Conservation (phyloP, 37 sponge, comb jelly and placozoan genomes). For the Chondrilla cf. caribensis region DNA sequence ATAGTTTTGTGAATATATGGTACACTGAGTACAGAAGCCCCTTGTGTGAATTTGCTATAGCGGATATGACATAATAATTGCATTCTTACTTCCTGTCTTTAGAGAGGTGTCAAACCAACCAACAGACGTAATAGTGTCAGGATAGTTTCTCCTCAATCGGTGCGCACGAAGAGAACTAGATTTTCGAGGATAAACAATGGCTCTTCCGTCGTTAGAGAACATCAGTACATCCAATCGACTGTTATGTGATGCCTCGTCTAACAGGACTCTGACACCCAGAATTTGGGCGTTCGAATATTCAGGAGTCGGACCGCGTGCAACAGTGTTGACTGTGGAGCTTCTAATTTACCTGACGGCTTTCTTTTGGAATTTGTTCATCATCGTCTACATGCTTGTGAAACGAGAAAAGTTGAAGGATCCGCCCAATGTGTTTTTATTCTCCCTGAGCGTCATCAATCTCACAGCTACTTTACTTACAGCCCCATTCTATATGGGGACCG, state of each 20-base stretch:
- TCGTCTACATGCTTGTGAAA: slow-evolving; percentile 8
- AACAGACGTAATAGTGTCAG: no score
- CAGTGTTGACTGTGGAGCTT: slow-evolving; percentile 20
- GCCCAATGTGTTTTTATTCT: slow-evolving; percentile 28
- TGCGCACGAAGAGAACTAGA: no score
- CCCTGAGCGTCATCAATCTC: slow-evolving; percentile 17
- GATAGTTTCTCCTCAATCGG: no score
- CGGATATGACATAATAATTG: no score
- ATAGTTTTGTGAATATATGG: no score
- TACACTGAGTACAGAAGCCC: no score
- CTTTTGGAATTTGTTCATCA: slow-evolving; percentile 34
- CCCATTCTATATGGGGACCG: slow-evolving; percentile 26
- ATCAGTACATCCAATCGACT: background rate
- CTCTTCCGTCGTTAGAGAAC: background rate
- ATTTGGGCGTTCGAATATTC: background rate
- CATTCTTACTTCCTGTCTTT: no score
- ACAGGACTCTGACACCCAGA: background rate
- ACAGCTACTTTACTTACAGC: background rate
- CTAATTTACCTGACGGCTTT: slow-evolving; percentile 30
- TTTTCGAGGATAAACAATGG: background rate
- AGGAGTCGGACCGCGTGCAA: background rate
- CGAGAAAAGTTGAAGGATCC: slow-evolving; percentile 23
- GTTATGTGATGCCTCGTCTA: background rate
- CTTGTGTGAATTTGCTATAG: no score
- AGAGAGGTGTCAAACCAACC: no score